These are phyloP conservation scores for Eutolmus rufibarbis DNA, from an alignment of 2,888 invertebrate genomes.

Conservation along the genomic window DNA sequence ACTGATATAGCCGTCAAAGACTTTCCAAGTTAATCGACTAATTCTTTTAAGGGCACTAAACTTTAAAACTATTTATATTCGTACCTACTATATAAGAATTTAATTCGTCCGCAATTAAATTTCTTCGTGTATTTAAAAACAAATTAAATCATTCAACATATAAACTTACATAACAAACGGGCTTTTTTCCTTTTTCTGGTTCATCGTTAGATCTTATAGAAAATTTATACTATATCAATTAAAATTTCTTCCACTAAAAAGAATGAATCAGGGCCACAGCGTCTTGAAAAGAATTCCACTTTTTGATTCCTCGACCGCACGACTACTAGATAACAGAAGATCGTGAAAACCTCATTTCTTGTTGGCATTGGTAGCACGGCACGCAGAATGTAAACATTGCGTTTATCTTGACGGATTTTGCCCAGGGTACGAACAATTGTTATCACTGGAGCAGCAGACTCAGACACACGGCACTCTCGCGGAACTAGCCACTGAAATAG, in stretches of 20 bases:
- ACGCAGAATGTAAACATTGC: background rate
- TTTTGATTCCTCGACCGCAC: background rate
- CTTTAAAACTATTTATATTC: background rate
- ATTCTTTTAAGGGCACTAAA: background rate
- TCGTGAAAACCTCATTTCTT: background rate
- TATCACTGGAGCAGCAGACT: background rate
- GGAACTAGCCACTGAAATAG: background rate
- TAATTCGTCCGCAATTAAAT: background rate
- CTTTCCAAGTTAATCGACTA: background rate
- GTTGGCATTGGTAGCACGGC: background rate
- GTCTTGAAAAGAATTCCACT: background rate
- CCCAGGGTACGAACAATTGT: background rate
- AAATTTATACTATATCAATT: background rate
- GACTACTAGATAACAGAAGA: background rate
- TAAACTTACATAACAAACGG: conserved; percentile 27
- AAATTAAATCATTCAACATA: background rate
- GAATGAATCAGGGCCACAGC: background rate
- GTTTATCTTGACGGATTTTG: background rate
- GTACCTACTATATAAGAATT: background rate
- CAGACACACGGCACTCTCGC: background rate
- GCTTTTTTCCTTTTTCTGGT: background rate
- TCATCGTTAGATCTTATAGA: background rate
- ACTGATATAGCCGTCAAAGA: background rate
- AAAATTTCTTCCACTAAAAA: background rate
- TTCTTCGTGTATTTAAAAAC: background rate